Evolutionary conservation across 2,113 vertebrate genomes (phyloP).

Genomic region (Climacteris rufus): DNA sequence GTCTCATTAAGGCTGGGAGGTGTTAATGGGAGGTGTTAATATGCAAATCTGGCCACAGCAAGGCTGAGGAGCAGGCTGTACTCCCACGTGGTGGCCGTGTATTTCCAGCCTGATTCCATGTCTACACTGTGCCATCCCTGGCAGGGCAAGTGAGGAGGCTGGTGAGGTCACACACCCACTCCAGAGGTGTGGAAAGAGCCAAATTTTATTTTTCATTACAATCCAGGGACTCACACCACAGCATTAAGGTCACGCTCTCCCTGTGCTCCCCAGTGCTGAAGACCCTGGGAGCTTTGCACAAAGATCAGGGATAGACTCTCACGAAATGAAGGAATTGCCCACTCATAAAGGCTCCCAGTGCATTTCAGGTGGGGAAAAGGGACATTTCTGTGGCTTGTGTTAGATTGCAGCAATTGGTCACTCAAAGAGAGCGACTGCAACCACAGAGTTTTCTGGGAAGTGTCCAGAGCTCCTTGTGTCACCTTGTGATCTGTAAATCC

Average conservation of each 20-base stretch:
- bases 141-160: background rate
- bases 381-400: background rate
- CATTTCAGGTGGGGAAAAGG: background rate
- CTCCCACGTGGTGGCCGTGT: background rate
- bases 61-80: background rate
- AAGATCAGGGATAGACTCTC: background rate
- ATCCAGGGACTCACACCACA: background rate
- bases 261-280: background rate
- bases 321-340: background rate
- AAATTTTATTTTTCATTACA: background rate
- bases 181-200: background rate
- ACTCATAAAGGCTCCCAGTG: background rate
- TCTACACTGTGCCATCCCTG: background rate
- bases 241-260: background rate
- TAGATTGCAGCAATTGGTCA: background rate
- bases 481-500: background rate
- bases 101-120: background rate
- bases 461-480: background rate
- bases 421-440: background rate
- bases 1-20: background rate
- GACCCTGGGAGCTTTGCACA: slow-evolving; percentile 3
- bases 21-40: background rate
- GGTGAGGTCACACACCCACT: background rate
- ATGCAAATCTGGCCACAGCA: background rate
- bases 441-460: background rate